Percentiles rank a stretch among this genome's conserved stretches.
phyloP scores from a whole-genome alignment of 2,888 invertebrate species.

The Taphrorychus bicolor region DNA sequence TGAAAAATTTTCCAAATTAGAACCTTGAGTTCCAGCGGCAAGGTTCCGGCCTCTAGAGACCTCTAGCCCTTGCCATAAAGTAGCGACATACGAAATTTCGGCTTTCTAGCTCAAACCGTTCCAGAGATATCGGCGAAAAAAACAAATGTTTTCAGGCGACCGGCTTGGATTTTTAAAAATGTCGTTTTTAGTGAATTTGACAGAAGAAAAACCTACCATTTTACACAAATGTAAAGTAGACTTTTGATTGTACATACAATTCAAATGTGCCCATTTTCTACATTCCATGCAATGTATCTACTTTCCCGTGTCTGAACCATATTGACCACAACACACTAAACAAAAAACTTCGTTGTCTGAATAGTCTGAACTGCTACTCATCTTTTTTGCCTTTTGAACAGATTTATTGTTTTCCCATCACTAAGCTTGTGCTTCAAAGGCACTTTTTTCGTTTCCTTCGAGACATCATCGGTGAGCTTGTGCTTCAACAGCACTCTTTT shows the following conservation, averaged over 20 bases:
- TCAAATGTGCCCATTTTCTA: constrained; percentile 9
- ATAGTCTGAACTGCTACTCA: constrained; percentile 16
- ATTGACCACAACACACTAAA: constrained; percentile 5
- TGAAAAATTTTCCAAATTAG: too few species aligned
- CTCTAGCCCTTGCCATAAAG: too few species aligned
- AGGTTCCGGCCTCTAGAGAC: too few species aligned
- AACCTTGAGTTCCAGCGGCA: too few species aligned
- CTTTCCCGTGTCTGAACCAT: neutral
- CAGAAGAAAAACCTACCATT: too few species aligned
- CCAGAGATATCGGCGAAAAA: too few species aligned
- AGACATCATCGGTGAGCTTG: neutral
- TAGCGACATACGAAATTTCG: too few species aligned
- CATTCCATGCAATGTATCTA: constrained; percentile 12
- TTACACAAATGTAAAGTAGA: constrained; percentile 8
- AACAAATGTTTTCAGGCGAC: too few species aligned
- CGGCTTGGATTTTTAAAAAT: too few species aligned
- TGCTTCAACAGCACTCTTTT: constrained; percentile 9
- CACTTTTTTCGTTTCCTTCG: neutral
- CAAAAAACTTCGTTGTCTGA: constrained; percentile 9
- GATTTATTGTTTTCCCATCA: constrained; percentile 11
- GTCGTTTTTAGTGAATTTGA: too few species aligned
- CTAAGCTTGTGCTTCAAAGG: constrained; percentile 3
- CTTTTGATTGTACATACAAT: constrained; percentile 3
- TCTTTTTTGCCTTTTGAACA: constrained; percentile 13
- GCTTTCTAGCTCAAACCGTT: too few species aligned